A percentile compares a stretch with the other conserved stretches of the same genome.
These are phyloP conservation scores for Latheticus oryzae DNA, from an alignment of 2,888 invertebrate species.

Conservation along the genomic window DNA sequence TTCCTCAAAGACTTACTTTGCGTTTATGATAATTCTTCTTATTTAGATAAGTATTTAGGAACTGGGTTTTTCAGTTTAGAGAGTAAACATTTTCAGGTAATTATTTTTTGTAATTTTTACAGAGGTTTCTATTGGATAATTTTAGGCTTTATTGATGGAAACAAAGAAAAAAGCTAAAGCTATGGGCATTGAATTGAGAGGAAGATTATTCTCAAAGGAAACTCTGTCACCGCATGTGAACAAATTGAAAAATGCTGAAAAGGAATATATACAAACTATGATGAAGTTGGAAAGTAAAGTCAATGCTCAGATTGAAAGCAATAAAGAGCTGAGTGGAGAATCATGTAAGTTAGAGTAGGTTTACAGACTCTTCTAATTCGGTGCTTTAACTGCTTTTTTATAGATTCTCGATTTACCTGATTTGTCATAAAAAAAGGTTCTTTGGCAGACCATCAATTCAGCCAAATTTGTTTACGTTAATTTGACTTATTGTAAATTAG, in stretches of 20 bases:
- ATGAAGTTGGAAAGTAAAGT: slow-evolving; percentile 62
- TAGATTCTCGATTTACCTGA: no score
- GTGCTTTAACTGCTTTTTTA: no score
- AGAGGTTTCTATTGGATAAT: background rate
- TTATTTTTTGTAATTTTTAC: slow-evolving; percentile 42
- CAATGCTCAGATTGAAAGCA: slow-evolving; percentile 59
- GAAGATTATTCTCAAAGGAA: slow-evolving; percentile 59
- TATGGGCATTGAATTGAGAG: slow-evolving; percentile 78
- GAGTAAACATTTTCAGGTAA: slow-evolving; percentile 76
- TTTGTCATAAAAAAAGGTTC: no score
- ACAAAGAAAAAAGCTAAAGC: slow-evolving; percentile 80
- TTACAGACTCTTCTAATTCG: no score
- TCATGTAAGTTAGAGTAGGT: slow-evolving; percentile 52
- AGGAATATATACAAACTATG: slow-evolving; percentile 63
- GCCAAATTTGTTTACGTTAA: no score
- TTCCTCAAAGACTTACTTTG: slow-evolving; percentile 83
- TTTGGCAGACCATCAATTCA: no score
- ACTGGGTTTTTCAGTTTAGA: slow-evolving; percentile 79
- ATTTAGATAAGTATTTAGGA: slow-evolving; percentile 85
- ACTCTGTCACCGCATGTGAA: slow-evolving; percentile 47
- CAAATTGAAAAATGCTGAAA: slow-evolving; percentile 61
- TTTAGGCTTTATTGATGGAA: slow-evolving; percentile 76
- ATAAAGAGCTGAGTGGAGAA: slow-evolving; percentile 54
- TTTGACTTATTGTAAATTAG: no score
- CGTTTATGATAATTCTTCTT: slow-evolving; percentile 88